phyloP scores from a whole-genome alignment of 2,888 invertebrate genomes.

The Therioaphis trifolii region DNA sequence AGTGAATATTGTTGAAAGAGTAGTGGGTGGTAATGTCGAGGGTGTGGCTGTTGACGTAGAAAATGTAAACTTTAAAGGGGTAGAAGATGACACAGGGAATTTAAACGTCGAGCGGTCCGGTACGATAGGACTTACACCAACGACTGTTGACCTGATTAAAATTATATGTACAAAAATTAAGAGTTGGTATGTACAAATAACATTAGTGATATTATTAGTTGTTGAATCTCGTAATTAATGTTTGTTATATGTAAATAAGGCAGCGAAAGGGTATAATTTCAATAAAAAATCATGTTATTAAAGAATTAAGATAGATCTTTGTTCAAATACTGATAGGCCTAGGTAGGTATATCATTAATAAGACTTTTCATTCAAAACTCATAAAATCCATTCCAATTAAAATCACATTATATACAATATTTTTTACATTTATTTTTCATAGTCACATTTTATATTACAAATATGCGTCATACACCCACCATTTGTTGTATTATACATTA shows the following conservation, averaged over 20 bases:
- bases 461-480: constrained; percentile 8
- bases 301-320: neutral
- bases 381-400: constrained; percentile 33
- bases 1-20: constrained; percentile 9
- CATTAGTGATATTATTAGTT: constrained; percentile 5
- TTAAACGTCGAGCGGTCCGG: constrained; percentile 58
- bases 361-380: constrained; percentile 40
- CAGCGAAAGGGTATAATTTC: constrained; percentile 28
- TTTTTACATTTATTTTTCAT: constrained; percentile 34
- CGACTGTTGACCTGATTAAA: constrained; percentile 60
- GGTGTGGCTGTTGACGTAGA: constrained; percentile 67
- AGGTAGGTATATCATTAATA: neutral
- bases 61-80: constrained; percentile 35
- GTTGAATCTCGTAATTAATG: neutral
- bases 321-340: constrained; percentile 16
- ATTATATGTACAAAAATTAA: constrained; percentile 62
- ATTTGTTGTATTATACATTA: neutral
- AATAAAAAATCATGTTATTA: constrained; percentile 28
- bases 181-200: constrained; percentile 51
- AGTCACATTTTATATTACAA: constrained; percentile 19
- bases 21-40: constrained; percentile 67
- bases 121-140: constrained; percentile 62
- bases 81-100: constrained; percentile 30
- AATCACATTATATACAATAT: constrained; percentile 40
- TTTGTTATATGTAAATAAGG: constrained; percentile 58